Percentiles rank a stretch among this genome's conserved stretches.
Conservation (phyloP, 2,888 invertebrate species). For the Idaea straminata region DNA sequence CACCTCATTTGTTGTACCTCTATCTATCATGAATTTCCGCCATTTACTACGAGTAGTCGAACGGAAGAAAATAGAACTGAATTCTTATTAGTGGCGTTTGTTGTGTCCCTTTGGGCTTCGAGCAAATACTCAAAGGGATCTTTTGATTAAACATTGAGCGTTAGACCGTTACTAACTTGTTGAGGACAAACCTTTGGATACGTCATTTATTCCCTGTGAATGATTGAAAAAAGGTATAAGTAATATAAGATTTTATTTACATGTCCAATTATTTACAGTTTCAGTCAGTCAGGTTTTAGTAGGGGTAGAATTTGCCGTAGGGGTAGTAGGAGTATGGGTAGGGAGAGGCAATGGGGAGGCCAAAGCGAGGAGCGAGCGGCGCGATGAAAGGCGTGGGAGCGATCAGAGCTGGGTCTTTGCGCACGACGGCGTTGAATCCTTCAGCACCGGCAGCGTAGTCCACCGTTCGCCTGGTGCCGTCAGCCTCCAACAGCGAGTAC, state of each 20-base stretch:
- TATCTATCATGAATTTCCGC: background rate
- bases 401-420: constrained; percentile 60
- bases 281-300: constrained; percentile 24
- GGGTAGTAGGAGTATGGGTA: constrained; percentile 16
- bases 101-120: background rate
- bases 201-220: background rate
- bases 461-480: constrained; percentile 74
- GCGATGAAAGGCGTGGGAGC: constrained; percentile 35
- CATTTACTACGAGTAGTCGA: background rate
- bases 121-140: background rate
- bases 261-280: constrained; percentile 15
- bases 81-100: background rate
- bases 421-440: constrained; percentile 78
- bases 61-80: background rate
- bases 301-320: constrained; percentile 26
- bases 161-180: background rate
- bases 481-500: constrained; percentile 68
- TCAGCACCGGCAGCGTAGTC: constrained; percentile 75
- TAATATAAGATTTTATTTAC: constrained; percentile 19
- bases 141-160: background rate
- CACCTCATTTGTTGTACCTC: background rate
- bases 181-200: background rate
- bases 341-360: constrained; percentile 25
- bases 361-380: constrained; percentile 21
- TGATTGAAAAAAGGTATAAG: background rate